Percentiles rank a stretch among this genome's conserved stretches.
phyloP scores from a whole-genome alignment of 2,888 invertebrate species.

The Acheta domesticus region DNA sequence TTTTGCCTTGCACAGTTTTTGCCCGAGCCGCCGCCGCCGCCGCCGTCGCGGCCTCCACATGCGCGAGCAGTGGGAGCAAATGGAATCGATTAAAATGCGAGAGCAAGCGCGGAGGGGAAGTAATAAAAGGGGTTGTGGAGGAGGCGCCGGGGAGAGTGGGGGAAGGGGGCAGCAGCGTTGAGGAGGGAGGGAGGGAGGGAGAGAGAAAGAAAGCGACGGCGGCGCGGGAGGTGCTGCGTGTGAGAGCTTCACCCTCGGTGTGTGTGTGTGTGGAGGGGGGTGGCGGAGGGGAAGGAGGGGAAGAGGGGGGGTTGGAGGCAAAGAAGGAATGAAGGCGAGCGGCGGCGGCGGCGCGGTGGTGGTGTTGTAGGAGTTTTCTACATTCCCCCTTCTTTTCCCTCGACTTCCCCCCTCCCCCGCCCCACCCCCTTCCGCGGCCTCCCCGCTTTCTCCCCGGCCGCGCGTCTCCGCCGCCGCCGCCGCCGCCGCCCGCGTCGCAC shows the following conservation, averaged over 20 bases:
- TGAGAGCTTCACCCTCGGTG: slow-evolving; percentile 35
- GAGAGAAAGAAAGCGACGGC: slow-evolving; percentile 18
- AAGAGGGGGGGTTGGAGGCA: slow-evolving; percentile 1
- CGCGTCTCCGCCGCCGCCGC: background rate
- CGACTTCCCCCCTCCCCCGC: slow-evolving; percentile 21
- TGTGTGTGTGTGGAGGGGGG: slow-evolving; percentile 35
- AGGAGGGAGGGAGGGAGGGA: slow-evolving; percentile 30
- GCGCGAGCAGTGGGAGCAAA: slow-evolving; percentile 54
- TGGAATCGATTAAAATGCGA: slow-evolving; percentile 68
- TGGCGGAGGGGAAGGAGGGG: slow-evolving; percentile 26
- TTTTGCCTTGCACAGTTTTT: slow-evolving; percentile 47
- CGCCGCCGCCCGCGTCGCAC: background rate
- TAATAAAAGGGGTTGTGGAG: slow-evolving; percentile 36
- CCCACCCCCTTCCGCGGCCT: slow-evolving; percentile 11
- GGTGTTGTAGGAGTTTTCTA: slow-evolving; percentile 37
- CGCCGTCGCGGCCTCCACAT: slow-evolving; percentile 8
- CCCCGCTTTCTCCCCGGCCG: slow-evolving; percentile 11
- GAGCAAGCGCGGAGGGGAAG: slow-evolving; percentile 38
- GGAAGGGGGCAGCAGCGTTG: slow-evolving; percentile 29
- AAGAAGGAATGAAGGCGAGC: slow-evolving; percentile 24
- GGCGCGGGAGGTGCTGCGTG: background rate
- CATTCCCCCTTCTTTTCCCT: slow-evolving; percentile 34
- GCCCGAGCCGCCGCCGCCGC: slow-evolving; percentile 22
- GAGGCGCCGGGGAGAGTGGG: slow-evolving; percentile 25
- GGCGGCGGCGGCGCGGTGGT: slow-evolving; percentile 27